Base-by-base conservation (phyloP, 2,888 invertebrate genomes). In the Dryadula phaetusa region DNA sequence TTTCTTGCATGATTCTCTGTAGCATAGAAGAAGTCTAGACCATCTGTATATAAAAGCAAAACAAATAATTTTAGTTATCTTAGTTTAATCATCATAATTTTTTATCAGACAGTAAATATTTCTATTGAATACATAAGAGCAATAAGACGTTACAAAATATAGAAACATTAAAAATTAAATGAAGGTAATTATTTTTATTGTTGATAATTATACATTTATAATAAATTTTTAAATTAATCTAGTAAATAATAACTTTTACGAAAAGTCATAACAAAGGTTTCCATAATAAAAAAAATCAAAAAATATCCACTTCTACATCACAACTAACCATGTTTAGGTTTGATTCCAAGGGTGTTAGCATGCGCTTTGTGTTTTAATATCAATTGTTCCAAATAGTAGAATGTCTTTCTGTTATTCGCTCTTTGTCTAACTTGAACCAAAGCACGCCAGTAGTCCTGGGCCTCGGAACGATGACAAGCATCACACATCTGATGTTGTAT, bases 371-470 rank as follows among this genome's bases (percentile, higher is more conserved):
- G 97, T 84, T 99, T 99, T 74, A 99, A 90, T 80, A 99, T 98
- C 71, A 99, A 87, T 85, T 99, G 99, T 83, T 99, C 99, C 79
- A 99, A 93, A 82, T 99, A 99, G 85, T 96, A 99, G 80, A 99
- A 97, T 0, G 99, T 99, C 87, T 99, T 99, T 83, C 98, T 98
- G 86, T 99, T 99, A 75, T 96, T 96, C 0, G 97, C 95, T 67
- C 96, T 95, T 80, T 98, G 98, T 34, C 98, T 93, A 6, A 98
- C 95, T 95, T 99, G 96, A 64, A 97, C 97, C 85, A 97, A 78
- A 46, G 99, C 98, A 78, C 97, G 96, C 99, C 99, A 99, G 83
- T 95, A 99, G 88, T 99, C 97, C 85, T 99, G 98, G 0, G 99
- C 99, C 87, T 99, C 99, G 0, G 96, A 95, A 16, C 99, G 95